These are phyloP conservation scores for Stegostoma tigrinum DNA, from an alignment of 2,113 vertebrate species.

Conservation along the genomic window DNA sequence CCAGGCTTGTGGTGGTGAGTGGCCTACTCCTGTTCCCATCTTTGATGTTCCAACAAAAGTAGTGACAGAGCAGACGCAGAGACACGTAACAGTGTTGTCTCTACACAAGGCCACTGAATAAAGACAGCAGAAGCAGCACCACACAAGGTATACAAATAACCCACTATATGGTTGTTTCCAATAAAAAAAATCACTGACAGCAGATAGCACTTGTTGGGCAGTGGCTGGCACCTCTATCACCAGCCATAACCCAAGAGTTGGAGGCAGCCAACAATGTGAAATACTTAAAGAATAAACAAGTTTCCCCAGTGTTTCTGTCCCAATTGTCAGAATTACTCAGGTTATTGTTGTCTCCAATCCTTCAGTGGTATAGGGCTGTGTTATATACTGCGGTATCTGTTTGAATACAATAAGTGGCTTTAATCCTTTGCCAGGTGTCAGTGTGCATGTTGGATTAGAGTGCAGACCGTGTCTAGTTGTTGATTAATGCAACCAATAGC, in stretches of 20 bases:
- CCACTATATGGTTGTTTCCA: background rate
- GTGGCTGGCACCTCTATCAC: background rate
- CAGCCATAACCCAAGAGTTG: background rate
- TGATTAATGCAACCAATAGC: background rate
- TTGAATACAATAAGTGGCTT: background rate
- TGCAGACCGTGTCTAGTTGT: background rate
- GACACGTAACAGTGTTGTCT: background rate
- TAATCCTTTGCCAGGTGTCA: background rate
- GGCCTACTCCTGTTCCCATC: too few relatives aligned
- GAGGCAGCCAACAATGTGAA: too few relatives aligned
- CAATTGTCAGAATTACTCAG: background rate
- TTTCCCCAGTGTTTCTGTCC: too few relatives aligned
- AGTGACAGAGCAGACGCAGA: too few relatives aligned
- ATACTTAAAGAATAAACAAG: too few relatives aligned
- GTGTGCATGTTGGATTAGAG: background rate
- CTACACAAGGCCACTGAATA: background rate
- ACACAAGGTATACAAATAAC: background rate
- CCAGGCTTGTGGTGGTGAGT: too few relatives aligned
- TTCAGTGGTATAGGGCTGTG: background rate
- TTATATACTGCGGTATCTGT: background rate
- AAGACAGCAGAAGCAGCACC: background rate
- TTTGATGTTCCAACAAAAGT: too few relatives aligned
- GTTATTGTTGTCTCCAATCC: background rate
- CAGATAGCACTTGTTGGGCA: background rate
- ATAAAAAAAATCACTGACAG: background rate